Percentiles rank a stretch among this genome's conserved stretches.
phyloP scores from a whole-genome alignment of 1,140 invertebrate genomes.

The Drosophila lowei region DNA sequence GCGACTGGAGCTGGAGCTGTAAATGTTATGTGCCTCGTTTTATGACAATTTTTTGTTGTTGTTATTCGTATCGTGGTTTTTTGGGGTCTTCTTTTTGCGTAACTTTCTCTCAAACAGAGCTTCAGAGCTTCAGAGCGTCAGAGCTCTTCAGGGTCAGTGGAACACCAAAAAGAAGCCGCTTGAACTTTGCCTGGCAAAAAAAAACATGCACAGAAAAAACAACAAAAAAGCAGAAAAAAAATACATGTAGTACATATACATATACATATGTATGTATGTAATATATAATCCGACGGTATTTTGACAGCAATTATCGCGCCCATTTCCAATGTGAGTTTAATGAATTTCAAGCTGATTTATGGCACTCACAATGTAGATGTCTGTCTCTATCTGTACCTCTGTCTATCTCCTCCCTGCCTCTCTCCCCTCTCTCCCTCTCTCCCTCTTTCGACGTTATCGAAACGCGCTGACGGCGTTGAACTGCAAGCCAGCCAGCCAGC shows the following conservation, averaged over 20 bases:
- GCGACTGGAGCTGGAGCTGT: constrained; percentile 21
- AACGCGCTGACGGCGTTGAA: constrained; percentile 39
- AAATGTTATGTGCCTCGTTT: constrained; percentile 53
- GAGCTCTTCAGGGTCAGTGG: constrained; percentile 66
- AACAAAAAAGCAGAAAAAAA: constrained; percentile 6
- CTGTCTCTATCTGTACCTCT: background rate
- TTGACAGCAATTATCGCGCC: constrained; percentile 63
- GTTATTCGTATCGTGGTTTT: constrained; percentile 18
- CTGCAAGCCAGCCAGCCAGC: constrained; percentile 31
- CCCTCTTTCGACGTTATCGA: constrained; percentile 18
- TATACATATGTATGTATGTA: background rate
- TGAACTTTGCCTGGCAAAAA: constrained; percentile 47
- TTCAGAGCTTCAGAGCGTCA: constrained; percentile 2
- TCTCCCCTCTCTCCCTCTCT: background rate
- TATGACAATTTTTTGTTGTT: constrained; percentile 46
- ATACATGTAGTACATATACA: background rate
- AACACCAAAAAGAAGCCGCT: constrained; percentile 37
- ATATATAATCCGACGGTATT: constrained; percentile 33
- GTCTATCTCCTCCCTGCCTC: no score
- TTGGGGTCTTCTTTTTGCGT: constrained; percentile 56
- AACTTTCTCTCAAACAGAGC: constrained; percentile 64
- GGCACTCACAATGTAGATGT: constrained; percentile 15
- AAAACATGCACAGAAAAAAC: constrained; percentile 3
- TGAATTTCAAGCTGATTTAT: constrained; percentile 60
- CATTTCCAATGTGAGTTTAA: constrained; percentile 49